A percentile compares a stretch with the other conserved stretches of the same genome.
phyloP scores from a whole-genome alignment of 1,140 invertebrate species.

The Aplysia californica region DNA sequence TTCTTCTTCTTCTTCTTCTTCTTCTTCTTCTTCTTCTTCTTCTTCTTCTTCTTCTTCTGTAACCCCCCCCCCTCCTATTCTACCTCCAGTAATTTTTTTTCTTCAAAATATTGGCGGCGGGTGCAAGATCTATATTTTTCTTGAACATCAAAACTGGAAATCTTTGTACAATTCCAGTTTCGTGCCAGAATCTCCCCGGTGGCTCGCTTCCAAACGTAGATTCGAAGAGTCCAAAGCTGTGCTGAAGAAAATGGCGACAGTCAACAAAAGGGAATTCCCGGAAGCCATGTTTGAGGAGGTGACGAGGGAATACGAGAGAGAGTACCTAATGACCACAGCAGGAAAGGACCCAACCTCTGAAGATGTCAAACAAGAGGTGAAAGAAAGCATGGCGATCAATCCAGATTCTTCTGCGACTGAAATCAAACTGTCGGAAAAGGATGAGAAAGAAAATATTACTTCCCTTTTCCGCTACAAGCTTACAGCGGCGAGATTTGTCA shows the following conservation, averaged over 20 bases:
- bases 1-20: background rate
- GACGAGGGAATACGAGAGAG: too few relatives aligned
- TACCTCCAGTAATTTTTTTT: background rate
- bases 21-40: slow-evolving; percentile 11
- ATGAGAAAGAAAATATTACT: background rate
- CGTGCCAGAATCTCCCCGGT: background rate
- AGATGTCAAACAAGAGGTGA: too few relatives aligned
- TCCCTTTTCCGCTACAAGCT: background rate
- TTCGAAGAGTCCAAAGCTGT: too few relatives aligned
- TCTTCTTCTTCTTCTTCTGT: background rate
- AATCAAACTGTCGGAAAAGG: background rate
- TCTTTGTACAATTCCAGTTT: background rate
- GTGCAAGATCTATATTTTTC: background rate
- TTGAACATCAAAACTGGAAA: background rate
- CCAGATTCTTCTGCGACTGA: background rate
- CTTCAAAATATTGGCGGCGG: background rate
- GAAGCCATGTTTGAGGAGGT: too few relatives aligned
- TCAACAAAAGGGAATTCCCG: too few relatives aligned
- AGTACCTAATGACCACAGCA: too few relatives aligned
- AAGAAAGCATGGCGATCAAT: too few relatives aligned
- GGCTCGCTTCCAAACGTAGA: background rate
- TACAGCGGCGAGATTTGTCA: background rate
- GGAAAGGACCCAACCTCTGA: too few relatives aligned
- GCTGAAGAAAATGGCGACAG: too few relatives aligned
- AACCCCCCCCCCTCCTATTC: background rate